phyloP scores from a whole-genome alignment of 2,888 invertebrate species.

The Eristalis arbustorum region DNA sequence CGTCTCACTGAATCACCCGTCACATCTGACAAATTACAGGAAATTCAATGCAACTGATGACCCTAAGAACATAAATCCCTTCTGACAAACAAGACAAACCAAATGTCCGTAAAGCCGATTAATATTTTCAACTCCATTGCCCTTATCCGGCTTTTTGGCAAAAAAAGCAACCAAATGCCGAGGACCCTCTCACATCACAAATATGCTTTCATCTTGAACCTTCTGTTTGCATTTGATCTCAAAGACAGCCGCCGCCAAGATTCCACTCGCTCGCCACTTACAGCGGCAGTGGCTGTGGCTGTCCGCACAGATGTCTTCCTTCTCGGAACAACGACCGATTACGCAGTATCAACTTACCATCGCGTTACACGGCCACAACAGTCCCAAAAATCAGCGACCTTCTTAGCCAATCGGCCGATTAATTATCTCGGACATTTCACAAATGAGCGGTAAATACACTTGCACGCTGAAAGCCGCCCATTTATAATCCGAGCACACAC shows the following conservation, averaged over 20 bases:
- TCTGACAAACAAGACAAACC: neutral
- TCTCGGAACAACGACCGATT: conserved; percentile 37
- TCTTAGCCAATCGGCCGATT: conserved; percentile 52
- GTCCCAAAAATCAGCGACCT: conserved; percentile 18
- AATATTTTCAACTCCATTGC: neutral
- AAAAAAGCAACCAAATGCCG: neutral
- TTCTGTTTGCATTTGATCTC: neutral
- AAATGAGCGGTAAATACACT: conserved; percentile 52
- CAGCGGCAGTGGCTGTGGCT: neutral
- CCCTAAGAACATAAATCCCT: neutral
- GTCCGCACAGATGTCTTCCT: conserved; percentile 1
- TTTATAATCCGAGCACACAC: conserved; percentile 59
- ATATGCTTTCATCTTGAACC: neutral
- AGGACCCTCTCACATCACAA: neutral
- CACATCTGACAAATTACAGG: too few relatives aligned
- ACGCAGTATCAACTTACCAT: conserved; percentile 38
- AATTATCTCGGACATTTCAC: conserved; percentile 57
- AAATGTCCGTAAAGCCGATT: neutral
- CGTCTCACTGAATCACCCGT: too few relatives aligned
- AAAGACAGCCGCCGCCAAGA: neutral
- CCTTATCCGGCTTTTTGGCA: neutral
- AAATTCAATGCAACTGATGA: neutral
- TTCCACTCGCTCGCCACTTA: neutral
- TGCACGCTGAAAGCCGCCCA: conserved; percentile 46
- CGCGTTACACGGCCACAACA: neutral